Base-by-base conservation (phyloP, 2,113 vertebrate genomes). In the Gopherus evgoodei region DNA sequence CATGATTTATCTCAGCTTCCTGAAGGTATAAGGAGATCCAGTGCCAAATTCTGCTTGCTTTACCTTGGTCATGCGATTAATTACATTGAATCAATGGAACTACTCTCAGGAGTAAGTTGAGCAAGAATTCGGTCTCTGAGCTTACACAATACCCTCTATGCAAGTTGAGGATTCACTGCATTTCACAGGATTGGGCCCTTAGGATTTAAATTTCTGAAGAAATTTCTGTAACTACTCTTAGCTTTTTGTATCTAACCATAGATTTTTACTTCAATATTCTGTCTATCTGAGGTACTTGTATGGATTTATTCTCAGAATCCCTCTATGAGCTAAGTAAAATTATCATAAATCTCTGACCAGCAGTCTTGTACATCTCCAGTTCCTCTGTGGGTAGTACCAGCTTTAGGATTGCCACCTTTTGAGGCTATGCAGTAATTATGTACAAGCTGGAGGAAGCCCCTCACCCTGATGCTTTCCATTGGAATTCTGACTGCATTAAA, bases 391-490 rank as follows among this genome's bases (percentile, higher is more conserved):
- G 11, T 76, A 25, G 21, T 42, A 11, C 42, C 42, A 78, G 42
- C 21, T 76, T 44, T 69, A 69, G 65, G 35, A 87, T 9, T 82
- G 0, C 3, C 19, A 81, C 29, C 27, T 91, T 91, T 92, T 29
- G 56, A 44, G 11, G 24, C 53, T 90, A 31, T 1, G 50, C 16
- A 25, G 5, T 78, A 96, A 97, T 96, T 94, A 82, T 91, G 94
- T 82, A 92, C 54, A 53, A 94, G 90, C 87, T 95, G 90, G 95
- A 97, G 82, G 90, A 96, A 96, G 98, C 94, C 90, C 76, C 69
- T 90, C 8, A 38, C 4, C 7, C 16, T 75, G 82, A 92, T 95
- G 53, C 91, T 89, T 92, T 96, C 56, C 91, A 93, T 97, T 97
- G 91, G 95, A 98, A 97, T 96, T 93, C 86, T 86, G 76, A 90